A percentile compares a stretch with the other conserved stretches of the same genome.
Conservation (phyloP, 1,140 invertebrate species). For the Euura saliciscinereae region DNA sequence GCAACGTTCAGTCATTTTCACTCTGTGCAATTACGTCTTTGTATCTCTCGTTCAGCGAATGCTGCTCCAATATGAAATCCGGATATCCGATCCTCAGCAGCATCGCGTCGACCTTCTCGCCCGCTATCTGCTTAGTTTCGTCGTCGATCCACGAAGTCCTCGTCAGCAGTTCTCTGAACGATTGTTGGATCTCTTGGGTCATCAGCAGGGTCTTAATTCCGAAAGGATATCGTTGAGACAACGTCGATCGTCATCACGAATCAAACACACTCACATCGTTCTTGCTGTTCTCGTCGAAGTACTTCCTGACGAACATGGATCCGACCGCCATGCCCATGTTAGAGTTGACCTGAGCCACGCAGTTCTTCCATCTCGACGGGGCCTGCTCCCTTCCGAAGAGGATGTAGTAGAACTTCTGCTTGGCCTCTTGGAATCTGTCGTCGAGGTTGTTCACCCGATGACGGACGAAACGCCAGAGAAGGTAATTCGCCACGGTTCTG, state of each 20-base stretch:
- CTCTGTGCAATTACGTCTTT: constrained; percentile 65
- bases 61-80: constrained; percentile 78
- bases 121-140: constrained; percentile 78
- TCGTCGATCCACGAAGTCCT: constrained; percentile 83
- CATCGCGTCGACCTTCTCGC: constrained; percentile 83
- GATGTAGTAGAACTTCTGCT: constrained; percentile 72
- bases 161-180: constrained; percentile 73
- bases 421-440: constrained; percentile 70
- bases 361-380: constrained; percentile 82
- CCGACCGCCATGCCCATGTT: constrained; percentile 85
- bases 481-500: constrained; percentile 73
- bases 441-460: constrained; percentile 87
- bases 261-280: constrained; percentile 63
- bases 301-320: constrained; percentile 83
- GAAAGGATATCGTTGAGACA: background rate
- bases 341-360: constrained; percentile 80
- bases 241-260: background rate
- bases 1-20: no score
- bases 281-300: constrained; percentile 86
- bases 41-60: constrained; percentile 75
- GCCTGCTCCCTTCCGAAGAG: constrained; percentile 77
- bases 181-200: constrained; percentile 81
- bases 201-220: constrained; percentile 79
- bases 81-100: constrained; percentile 88
- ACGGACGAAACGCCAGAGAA: constrained; percentile 87